Percentiles rank a stretch among this genome's conserved stretches.
Evolutionary conservation across 2,113 vertebrate species (phyloP).

Genomic region (Microtus montanus): DNA sequence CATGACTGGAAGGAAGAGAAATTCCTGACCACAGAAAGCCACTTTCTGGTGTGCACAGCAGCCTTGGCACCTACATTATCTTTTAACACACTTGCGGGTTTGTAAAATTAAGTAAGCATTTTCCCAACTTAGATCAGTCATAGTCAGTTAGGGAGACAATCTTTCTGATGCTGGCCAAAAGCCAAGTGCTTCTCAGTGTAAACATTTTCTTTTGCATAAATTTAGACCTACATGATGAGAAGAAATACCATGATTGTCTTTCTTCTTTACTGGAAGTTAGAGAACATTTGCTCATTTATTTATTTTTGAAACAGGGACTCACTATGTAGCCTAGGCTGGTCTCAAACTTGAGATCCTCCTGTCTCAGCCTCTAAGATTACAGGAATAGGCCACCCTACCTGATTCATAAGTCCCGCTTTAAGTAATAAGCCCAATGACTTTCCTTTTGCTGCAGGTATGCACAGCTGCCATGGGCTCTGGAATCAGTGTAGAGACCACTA

Average conservation of each 20-base stretch:
- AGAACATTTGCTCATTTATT: not conserved
- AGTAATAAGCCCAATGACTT: not conserved
- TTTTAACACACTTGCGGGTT: not conserved
- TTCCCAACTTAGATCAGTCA: slow-evolving; percentile 12
- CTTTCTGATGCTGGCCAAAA: not conserved
- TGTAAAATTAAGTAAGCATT: slow-evolving; percentile 49
- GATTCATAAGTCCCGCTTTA: not conserved
- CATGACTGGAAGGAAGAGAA: not conserved
- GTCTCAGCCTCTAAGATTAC: not conserved
- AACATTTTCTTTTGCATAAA: not conserved
- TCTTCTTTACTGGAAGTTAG: not conserved
- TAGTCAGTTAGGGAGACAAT: not conserved
- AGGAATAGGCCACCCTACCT: not conserved
- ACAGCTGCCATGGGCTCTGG: not conserved
- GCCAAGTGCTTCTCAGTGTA: not conserved
- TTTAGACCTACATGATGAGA: not conserved
- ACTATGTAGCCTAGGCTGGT: not conserved
- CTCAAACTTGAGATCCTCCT: not conserved
- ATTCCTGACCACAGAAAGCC: not conserved
- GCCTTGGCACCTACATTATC: not conserved
- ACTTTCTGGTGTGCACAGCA: not conserved
- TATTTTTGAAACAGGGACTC: not conserved
- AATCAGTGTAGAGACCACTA: not conserved
- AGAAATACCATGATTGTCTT: not conserved
- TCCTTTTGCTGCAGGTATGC: not conserved